Conservation (phyloP, 2,113 vertebrate species). For the Ailurus styani region DNA sequence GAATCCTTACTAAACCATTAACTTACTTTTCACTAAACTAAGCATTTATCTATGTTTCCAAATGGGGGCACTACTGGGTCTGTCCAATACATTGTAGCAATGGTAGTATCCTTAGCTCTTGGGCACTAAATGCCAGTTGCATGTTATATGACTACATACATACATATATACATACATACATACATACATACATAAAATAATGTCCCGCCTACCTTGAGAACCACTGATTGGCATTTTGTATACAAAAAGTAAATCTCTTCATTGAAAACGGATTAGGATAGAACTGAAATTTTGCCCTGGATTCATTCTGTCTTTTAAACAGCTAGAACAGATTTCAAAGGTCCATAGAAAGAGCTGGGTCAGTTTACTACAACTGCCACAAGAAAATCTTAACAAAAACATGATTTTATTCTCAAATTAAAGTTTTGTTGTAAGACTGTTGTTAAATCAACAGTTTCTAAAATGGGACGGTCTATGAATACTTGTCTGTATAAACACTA, state of each 20-base stretch:
- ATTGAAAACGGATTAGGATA: not conserved
- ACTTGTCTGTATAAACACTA: not conserved
- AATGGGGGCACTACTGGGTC: not conserved
- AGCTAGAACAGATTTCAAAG: not conserved
- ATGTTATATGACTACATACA: not conserved
- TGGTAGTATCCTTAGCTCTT: not conserved
- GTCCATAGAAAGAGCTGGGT: not conserved
- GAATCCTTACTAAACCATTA: not conserved
- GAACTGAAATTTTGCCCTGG: not conserved
- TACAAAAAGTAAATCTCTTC: not conserved
- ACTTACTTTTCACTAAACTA: not conserved
- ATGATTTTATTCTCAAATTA: not conserved
- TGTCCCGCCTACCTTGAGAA: not conserved
- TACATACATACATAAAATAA: not conserved
- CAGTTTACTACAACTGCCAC: not conserved
- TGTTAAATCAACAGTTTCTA: not conserved
- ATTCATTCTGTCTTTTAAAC: not conserved
- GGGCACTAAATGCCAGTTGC: not conserved
- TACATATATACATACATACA: not conserved
- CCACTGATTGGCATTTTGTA: not conserved
- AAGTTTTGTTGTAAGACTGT: not conserved
- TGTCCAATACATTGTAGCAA: not conserved
- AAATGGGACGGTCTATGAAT: not conserved
- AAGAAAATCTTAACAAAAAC: not conserved
- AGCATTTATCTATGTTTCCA: not conserved